Conservation (phyloP, 2,888 invertebrate genomes). For the Plutella xylostella region DNA sequence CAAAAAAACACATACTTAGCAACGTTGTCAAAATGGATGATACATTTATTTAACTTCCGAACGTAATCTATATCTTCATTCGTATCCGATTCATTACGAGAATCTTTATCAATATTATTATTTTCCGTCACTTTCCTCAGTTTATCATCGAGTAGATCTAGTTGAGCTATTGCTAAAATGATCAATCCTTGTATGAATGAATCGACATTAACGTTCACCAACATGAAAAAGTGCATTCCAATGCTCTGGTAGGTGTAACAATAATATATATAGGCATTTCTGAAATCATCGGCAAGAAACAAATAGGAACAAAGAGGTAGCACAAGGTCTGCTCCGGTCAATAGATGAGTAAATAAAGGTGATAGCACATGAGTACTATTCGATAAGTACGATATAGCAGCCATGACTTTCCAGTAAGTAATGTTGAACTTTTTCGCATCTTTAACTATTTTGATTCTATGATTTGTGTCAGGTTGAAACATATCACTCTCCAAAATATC, state of each 20-base stretch:
- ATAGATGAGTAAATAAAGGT: constrained; percentile 28
- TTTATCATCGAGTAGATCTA: constrained; percentile 37
- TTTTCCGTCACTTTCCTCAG: constrained; percentile 27
- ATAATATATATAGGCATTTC: constrained; percentile 25
- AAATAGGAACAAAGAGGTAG: constrained; percentile 34
- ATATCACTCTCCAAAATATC: constrained; percentile 30
- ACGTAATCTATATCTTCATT: constrained; percentile 13
- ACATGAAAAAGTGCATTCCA: constrained; percentile 35
- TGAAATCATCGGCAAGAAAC: constrained; percentile 29
- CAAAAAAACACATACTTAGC: constrained; percentile 26
- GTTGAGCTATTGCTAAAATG: constrained; percentile 36
- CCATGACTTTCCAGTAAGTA: constrained; percentile 32
- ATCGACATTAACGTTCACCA: constrained; percentile 35
- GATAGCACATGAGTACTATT: constrained; percentile 24
- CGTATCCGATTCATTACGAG: not conserved
- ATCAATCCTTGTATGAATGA: constrained; percentile 38
- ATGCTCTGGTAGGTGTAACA: constrained; percentile 36
- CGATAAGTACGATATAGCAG: constrained; percentile 25
- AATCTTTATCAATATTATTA: not conserved
- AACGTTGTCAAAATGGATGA: constrained; percentile 33
- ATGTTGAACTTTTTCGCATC: constrained; percentile 31
- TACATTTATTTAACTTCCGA: constrained; percentile 27
- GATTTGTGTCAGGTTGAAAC: constrained; percentile 29
- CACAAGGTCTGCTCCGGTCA: constrained; percentile 19
- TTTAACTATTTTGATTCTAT: constrained; percentile 24